Evolutionary conservation across 1,140 invertebrate species (phyloP), one percentile per base, ranked within the genome.

Genomic region (Dolichoris vasculosae): DNA sequence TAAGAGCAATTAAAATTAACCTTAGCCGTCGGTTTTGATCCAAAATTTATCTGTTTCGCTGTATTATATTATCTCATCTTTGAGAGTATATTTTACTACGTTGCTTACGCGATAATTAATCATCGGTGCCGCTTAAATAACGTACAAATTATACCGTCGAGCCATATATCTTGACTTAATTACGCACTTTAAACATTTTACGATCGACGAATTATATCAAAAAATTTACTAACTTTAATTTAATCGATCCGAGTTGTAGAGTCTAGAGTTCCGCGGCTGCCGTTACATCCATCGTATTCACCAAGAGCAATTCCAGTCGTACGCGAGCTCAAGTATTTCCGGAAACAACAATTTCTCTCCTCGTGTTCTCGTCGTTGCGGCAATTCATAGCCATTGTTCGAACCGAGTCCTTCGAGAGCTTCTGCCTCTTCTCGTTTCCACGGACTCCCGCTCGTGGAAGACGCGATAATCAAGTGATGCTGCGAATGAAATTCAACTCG

Each of bases 281-380:
- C 2, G 15, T 51, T 51, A 51, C 20, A 17, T 17, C 48, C 7
- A 17, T 17, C 7, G 2, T 17, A 46, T 46, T 46, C 13, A 46
- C 6, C 43, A 13, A 46, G 13, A 46, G 43, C 43, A 46, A 46
- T 46, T 46, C 43, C 43, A 1, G 67, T 71, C 32, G 13, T 2
- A 71, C 11, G 38, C 69, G 69, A 43, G 69, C 38, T 64, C 77
- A n/a, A 64, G 77, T 69, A 69, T 81, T 81, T 81, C 63, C 79
- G 64, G n/a, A 35, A 81, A 81, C 43, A 81, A 69, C 79, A 81
- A 67, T 81, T 81, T 69, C 79, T 17, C 38, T 81, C 64, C n/a
- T 69, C 26, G 35, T 63, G 30, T 40, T n/a, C n/a, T 48, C 35
- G 73, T 26, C 59, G 35, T n/a, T 1, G 35, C 38, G 77, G 46